Evolutionary conservation across 2,113 vertebrate species (phyloP), one percentile per base, ranked within the genome.

Genomic region (Nibea coibor): DNA sequence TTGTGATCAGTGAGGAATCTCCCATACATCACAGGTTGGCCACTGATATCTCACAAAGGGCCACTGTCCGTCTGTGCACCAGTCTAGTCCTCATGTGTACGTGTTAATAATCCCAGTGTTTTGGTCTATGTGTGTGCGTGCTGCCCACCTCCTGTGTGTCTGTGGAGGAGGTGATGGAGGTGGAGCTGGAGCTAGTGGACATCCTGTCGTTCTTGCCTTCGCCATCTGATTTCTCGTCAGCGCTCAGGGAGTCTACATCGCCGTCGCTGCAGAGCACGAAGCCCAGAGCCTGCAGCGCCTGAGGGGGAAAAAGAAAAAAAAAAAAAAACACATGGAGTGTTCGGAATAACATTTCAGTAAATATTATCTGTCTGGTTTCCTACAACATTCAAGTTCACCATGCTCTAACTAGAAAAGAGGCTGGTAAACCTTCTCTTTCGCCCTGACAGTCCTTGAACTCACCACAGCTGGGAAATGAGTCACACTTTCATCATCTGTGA

Each of bases 241-340:
- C 95, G 87, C 96, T 97, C 81, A 96, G 92, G 63, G 96, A 96
- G 82, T 97, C 96, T 87, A 94, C 91, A 85, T 98, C 97, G 54
- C 94, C 96, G 71, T 98, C 97, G 54, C 96, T 95, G 76, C 96
- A 94, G 20, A 96, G 96, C 80, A 97, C 96, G 76, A 96, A 98
- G 9, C 98, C 97, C 95, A 99, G 97, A 0, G 97, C 96, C 92
- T 99, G 97, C 86, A 98, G 94, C 56, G 97, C 98, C 98, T 99
- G 91, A 26, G 24, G 24, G 24, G 24, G 24, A 2, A 2, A 26
- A n/a, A 58, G 59, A 72, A 78, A 53, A 45, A 67, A 50, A 80
- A 50, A 51, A 9, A 43, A 58, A 31, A 11, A 63, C 47, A 63
- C 17, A 43, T 22, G 45, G 16, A 69, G 10, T 5, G 51, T 10